phyloP scores from a whole-genome alignment of 1,140 invertebrate species.

The Ptiloglossa arizonensis region DNA sequence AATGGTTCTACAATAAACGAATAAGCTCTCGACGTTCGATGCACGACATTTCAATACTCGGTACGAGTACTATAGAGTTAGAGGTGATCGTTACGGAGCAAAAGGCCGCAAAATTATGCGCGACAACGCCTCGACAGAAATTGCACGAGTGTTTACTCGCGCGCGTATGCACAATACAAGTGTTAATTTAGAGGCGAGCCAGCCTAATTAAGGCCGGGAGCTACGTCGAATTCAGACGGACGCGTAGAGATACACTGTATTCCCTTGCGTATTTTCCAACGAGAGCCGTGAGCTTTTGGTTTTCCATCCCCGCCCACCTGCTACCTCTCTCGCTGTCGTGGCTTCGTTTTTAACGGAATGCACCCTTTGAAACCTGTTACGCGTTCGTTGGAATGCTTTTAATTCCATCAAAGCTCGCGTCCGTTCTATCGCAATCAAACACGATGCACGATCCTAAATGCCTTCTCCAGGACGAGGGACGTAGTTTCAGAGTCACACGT shows the following conservation, averaged over 20 bases:
- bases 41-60: not conserved
- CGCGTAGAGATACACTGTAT: slow-evolving; percentile 24
- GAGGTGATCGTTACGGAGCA: not conserved
- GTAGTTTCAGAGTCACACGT: not conserved
- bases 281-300: not conserved
- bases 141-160: not conserved
- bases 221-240: not conserved
- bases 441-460: not conserved
- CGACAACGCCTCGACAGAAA: not conserved
- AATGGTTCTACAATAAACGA: no score
- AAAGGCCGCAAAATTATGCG: not conserved
- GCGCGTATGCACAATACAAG: slow-evolving; percentile 32
- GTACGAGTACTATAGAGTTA: not conserved
- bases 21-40: no score
- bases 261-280: slow-evolving; percentile 43
- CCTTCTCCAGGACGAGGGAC: not conserved
- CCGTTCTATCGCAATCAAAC: not conserved
- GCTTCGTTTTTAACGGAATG: not conserved
- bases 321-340: not conserved
- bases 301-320: no score
- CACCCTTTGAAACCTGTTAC: not conserved
- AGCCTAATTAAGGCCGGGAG: slow-evolving; percentile 47
- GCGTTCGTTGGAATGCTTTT: not conserved
- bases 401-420: not conserved
- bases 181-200: slow-evolving; percentile 48